Percentiles rank a stretch among this genome's conserved stretches.
Evolutionary conservation across 2,888 invertebrate species (phyloP).

Genomic region (Ptilodon capucinus): DNA sequence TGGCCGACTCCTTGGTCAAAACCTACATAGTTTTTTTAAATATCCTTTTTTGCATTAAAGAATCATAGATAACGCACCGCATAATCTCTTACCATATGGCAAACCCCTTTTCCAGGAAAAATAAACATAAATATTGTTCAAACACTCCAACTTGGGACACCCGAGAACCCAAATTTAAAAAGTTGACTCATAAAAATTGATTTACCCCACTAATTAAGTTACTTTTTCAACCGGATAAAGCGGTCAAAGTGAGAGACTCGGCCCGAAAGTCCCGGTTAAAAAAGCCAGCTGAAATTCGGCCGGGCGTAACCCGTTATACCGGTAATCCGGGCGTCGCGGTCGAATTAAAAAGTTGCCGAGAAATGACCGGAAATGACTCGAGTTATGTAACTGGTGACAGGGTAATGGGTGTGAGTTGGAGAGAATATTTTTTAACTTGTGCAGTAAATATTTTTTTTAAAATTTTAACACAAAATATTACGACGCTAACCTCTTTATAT

Average conservation of each 20-base stretch:
- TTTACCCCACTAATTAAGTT: slow-evolving; percentile 37
- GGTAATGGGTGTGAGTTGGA: slow-evolving; percentile 29
- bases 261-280: slow-evolving; percentile 41
- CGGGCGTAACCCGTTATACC: slow-evolving; percentile 37
- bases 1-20: too few relatives aligned
- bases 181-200: slow-evolving; percentile 25
- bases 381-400: slow-evolving; percentile 32
- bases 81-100: too few relatives aligned
- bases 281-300: slow-evolving; percentile 26
- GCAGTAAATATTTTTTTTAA: too few relatives aligned
- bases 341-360: slow-evolving; percentile 46
- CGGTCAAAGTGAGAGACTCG: slow-evolving; percentile 36
- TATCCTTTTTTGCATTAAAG: too few relatives aligned
- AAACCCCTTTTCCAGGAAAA: not conserved
- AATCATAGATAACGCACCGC: too few relatives aligned
- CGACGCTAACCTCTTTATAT: too few relatives aligned
- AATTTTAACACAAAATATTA: too few relatives aligned
- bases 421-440: slow-evolving; percentile 10
- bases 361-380: slow-evolving; percentile 44
- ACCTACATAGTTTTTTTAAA: too few relatives aligned
- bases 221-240: slow-evolving; percentile 39
- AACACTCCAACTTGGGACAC: not conserved
- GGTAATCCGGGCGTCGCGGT: slow-evolving; percentile 43
- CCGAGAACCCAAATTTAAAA: not conserved
- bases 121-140: slow-evolving; percentile 3